Conservation (phyloP, 2,113 vertebrate genomes). For the Ascaphus truei region DNA sequence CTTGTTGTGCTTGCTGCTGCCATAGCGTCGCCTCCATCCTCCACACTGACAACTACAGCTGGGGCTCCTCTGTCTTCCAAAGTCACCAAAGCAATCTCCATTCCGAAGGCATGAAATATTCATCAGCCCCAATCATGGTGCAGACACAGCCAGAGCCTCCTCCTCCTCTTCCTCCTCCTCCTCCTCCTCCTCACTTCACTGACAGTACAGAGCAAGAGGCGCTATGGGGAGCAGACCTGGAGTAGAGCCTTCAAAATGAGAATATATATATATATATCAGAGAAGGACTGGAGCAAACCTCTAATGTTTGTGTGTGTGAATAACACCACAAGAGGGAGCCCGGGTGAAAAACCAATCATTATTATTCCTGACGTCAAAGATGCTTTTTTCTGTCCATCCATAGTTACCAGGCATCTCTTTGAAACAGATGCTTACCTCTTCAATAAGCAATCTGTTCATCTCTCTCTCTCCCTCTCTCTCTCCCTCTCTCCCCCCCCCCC, state of each 20-base stretch:
- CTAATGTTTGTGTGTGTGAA: slow-evolving; percentile 7
- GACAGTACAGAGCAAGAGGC: not conserved
- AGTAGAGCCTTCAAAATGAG: not conserved
- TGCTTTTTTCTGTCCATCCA: slow-evolving; percentile 44
- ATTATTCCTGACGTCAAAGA: slow-evolving; percentile 62
- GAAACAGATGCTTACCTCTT: slow-evolving; percentile 39
- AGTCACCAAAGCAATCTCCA: slow-evolving; percentile 87
- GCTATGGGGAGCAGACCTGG: not conserved
- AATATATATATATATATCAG: not conserved
- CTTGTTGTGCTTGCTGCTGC: slow-evolving; percentile 38
- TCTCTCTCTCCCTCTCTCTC: not conserved
- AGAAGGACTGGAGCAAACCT: slow-evolving; percentile 12
- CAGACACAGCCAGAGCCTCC: slow-evolving; percentile 31
- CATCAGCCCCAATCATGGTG: slow-evolving; percentile 52
- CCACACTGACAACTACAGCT: slow-evolving; percentile 57
- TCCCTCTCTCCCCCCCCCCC: not conserved
- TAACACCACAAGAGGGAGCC: slow-evolving; percentile 45
- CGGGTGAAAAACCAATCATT: slow-evolving; percentile 56
- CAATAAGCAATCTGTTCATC: slow-evolving; percentile 17
- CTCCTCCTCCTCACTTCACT: not conserved
- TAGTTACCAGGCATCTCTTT: slow-evolving; percentile 33
- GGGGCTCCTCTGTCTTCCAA: slow-evolving; percentile 79
- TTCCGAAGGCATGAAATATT: slow-evolving; percentile 63
- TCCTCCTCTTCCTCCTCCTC: no score
- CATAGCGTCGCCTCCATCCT: slow-evolving; percentile 49